A percentile compares a stretch with the other conserved stretches of the same genome.
Evolutionary conservation across 2,888 invertebrate species (phyloP).

Genomic region (Iphiclides podalirius): DNA sequence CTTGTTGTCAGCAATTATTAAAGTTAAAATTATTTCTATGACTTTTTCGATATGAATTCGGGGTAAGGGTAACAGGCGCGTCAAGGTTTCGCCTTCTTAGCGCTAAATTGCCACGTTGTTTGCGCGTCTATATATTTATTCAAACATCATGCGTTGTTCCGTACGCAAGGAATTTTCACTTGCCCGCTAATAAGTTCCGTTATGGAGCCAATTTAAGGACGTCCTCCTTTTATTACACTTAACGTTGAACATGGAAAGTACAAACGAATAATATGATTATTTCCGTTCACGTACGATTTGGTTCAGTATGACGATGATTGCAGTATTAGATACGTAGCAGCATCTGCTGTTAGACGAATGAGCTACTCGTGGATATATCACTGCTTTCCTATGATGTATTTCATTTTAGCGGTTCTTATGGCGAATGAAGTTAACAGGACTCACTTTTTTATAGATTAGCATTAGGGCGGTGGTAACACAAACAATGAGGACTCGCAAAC

Average conservation of each 20-base stretch:
- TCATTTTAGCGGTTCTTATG: too few relatives aligned
- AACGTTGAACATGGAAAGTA: background rate
- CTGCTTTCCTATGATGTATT: too few relatives aligned
- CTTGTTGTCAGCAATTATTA: too few relatives aligned
- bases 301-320: background rate
- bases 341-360: too few relatives aligned
- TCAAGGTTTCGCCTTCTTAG: conserved; percentile 2
- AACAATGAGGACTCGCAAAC: too few relatives aligned
- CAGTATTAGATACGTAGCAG: too few relatives aligned
- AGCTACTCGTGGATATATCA: too few relatives aligned
- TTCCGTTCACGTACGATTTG: background rate
- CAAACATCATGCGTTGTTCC: conserved; percentile 7
- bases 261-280: too few relatives aligned
- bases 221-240: conserved; percentile 2
- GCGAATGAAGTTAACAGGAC: too few relatives aligned
- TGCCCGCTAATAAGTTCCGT: conserved; percentile 22
- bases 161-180: conserved; percentile 22
- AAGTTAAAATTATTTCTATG: conserved; percentile 1
- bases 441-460: too few relatives aligned
- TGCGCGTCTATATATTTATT: conserved; percentile 16
- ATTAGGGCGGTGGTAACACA: too few relatives aligned
- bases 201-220: conserved; percentile 14
- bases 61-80: conserved; percentile 2
- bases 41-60: background rate
- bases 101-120: conserved; percentile 9